phyloP scores from a whole-genome alignment of 2,113 vertebrate genomes.

The Silurus glanis region DNA sequence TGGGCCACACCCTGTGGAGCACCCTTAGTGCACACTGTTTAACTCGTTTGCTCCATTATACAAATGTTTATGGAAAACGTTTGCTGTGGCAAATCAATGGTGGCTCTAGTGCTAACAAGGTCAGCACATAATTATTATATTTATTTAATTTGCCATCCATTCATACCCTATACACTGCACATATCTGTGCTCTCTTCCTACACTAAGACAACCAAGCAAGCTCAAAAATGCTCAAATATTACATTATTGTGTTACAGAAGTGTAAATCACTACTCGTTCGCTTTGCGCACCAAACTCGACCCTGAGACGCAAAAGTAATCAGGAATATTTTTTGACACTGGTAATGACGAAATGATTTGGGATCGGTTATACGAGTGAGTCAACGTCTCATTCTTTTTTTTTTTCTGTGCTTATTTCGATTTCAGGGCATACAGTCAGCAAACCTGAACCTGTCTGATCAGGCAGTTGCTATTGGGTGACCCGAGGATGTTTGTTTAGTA shows the following conservation, averaged over 20 bases:
- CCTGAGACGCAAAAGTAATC: background rate
- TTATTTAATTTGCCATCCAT: background rate
- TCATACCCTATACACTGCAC: background rate
- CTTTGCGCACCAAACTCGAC: background rate
- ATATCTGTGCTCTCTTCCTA: background rate
- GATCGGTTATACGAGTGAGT: background rate
- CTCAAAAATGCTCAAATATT: background rate
- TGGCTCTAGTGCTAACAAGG: background rate
- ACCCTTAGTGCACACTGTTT: conserved; percentile 9
- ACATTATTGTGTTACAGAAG: background rate
- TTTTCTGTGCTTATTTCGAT: conserved; percentile 6
- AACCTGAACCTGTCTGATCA: conserved; percentile 35
- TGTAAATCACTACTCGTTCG: background rate
- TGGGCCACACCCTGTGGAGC: conserved; percentile 34
- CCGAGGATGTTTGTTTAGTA: conserved; percentile 34
- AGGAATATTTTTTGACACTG: background rate
- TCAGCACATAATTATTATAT: background rate
- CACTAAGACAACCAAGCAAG: background rate
- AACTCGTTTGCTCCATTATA: conserved; percentile 40
- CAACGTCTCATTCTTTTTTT: background rate
- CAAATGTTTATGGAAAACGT: conserved; percentile 29
- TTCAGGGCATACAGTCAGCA: conserved; percentile 11
- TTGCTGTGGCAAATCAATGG: conserved; percentile 1
- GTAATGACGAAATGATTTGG: background rate
- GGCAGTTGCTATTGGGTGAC: conserved; percentile 13